Percentiles rank a stretch among this genome's conserved stretches.
phyloP scores from a whole-genome alignment of 2,888 invertebrate genomes.

The Leptinotarsa tumamoca region DNA sequence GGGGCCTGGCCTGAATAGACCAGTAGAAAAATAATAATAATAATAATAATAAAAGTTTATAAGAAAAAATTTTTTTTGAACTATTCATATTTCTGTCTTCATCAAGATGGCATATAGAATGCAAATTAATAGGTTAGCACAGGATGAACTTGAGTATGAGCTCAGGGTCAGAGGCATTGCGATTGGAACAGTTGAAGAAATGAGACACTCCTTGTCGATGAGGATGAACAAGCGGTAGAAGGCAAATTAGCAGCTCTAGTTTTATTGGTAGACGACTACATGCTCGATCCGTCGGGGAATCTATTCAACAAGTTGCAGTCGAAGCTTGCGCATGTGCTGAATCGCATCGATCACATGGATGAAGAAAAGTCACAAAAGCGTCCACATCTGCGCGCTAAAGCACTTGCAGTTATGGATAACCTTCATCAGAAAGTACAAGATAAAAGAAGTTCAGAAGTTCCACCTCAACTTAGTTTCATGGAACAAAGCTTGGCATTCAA shows the following conservation, averaged over 20 bases:
- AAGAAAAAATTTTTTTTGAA: no score
- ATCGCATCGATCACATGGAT: slow-evolving; percentile 27
- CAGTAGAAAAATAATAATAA: no score
- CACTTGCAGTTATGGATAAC: slow-evolving; percentile 22
- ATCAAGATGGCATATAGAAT: no score
- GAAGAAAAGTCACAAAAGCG: slow-evolving; percentile 7
- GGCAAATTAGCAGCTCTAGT: slow-evolving; percentile 13
- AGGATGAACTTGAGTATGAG: no score
- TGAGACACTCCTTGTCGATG: background rate
- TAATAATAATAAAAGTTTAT: no score
- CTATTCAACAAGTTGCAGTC: slow-evolving; percentile 19
- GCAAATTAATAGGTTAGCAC: no score
- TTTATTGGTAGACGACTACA: background rate
- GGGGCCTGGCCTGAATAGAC: no score
- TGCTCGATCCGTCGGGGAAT: background rate
- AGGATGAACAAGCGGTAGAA: slow-evolving; percentile 20
- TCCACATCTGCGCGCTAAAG: slow-evolving; percentile 11
- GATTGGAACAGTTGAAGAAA: no score
- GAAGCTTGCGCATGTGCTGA: slow-evolving; percentile 23
- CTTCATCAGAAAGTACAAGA: slow-evolving; percentile 17
- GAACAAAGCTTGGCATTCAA: background rate
- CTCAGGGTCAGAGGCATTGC: no score
- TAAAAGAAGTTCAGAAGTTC: background rate
- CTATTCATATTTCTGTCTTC: no score
- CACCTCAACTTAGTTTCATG: background rate